Base-by-base conservation (phyloP, 1,140 invertebrate species). In the Araneus ventricosus region DNA sequence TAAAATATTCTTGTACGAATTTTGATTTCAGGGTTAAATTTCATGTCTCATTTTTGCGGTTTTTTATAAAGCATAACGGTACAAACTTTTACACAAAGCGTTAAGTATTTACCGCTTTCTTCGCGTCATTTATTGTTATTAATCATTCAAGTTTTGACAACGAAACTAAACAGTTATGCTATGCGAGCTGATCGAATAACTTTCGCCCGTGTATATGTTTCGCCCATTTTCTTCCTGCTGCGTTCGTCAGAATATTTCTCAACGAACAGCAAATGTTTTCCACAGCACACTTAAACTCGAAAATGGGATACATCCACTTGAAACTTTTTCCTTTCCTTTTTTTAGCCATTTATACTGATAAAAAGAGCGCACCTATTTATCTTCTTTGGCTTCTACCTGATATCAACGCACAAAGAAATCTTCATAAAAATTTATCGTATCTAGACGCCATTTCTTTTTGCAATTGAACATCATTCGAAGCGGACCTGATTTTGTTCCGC, bases 371-470 rank as follows among this genome's bases (percentile, higher is more conserved):
- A 87, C 85, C 85, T 87, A 87, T 87, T 87, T 87, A 87, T 87
- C 85, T n/a, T n/a, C n/a, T 87, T 30, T 24, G 14, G 30, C 22
- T 61, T 22, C 30, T 37, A 84, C 52, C 85, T 87, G 85, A 87
- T 87, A 87, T 63, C 85, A 30, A 52, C 8, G 85, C 24, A 27
- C 52, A 30, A 34, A 37, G 30, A 61, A 87, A 37, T 63, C 34
- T 57, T 88, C 37, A 8, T 2, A 27, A 41, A 27, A 75, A 70
- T 45, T 88, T 88, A 88, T 88, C 87, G 75, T 63, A 39, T n/a
- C 14, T 27, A 34, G 59, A 27, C 59, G 87, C 87, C 87, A 88
- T 88, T 88, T 88, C 87, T 88, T 88, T 88, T 88, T 30, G 7
- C 8, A 30, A 84, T 17, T 20, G 41, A 45, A n/a, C n/a, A 24